Conservation (phyloP, 2,888 invertebrate species). For the Pediacus dermestoides region DNA sequence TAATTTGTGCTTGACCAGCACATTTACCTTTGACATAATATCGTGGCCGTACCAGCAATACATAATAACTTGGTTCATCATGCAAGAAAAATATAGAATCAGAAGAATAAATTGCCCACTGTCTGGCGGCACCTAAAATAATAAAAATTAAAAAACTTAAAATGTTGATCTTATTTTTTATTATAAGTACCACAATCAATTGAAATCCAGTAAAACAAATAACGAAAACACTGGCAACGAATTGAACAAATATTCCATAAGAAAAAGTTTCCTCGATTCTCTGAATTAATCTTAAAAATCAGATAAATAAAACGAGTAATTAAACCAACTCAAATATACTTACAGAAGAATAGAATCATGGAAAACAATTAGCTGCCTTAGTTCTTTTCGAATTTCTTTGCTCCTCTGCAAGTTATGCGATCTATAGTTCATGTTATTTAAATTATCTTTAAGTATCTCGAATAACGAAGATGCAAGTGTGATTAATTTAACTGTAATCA, state of each 20-base stretch:
- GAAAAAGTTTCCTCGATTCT: constrained; percentile 14
- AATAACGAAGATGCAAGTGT: constrained; percentile 12
- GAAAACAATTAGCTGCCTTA: constrained; percentile 7
- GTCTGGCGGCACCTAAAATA: constrained; percentile 8
- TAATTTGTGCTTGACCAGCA: background rate
- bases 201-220: constrained; percentile 20
- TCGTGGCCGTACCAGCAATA: constrained; percentile 20
- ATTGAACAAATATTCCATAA: constrained; percentile 18
- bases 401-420: too few species aligned
- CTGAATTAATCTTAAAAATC: constrained; percentile 12
- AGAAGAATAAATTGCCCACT: constrained; percentile 12
- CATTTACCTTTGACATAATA: constrained; percentile 17
- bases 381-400: too few species aligned
- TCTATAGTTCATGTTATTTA: constrained; percentile 12
- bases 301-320: too few species aligned
- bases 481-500: constrained; percentile 8
- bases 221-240: constrained; percentile 18
- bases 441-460: constrained; percentile 12
- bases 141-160: background rate
- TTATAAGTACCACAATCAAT: constrained; percentile 16
- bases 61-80: constrained; percentile 15
- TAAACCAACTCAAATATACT: too few species aligned
- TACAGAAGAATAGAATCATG: constrained; percentile 11
- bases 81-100: constrained; percentile 14
- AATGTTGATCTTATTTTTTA: too few species aligned